Percentiles rank a stretch among this genome's conserved stretches.
These are phyloP conservation scores for Tarsius wallacei DNA, from an alignment of 2,797 vertebrate genomes.

Conservation along the genomic window DNA sequence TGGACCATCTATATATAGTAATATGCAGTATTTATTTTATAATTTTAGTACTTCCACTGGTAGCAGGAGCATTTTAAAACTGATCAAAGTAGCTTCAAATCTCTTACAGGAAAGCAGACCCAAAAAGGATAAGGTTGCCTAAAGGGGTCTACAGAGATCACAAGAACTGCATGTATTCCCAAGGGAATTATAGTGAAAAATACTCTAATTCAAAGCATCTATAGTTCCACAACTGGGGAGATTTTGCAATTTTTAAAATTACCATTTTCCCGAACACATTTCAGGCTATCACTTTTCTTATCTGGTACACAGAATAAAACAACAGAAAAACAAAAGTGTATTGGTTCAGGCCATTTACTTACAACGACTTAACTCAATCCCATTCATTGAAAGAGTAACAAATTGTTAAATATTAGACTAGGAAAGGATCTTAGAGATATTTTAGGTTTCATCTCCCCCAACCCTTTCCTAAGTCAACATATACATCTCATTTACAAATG, in stretches of 20 bases:
- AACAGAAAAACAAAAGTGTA: not conserved
- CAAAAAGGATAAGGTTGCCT: not conserved
- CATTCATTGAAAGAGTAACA: not conserved
- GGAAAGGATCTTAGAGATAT: not conserved
- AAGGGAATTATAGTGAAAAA: not conserved
- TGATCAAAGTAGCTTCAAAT: not conserved
- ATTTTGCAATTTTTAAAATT: not conserved
- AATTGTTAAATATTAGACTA: not conserved
- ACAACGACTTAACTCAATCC: not conserved
- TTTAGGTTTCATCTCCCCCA: accelerated
- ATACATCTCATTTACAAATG: accelerated
- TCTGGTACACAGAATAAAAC: not conserved
- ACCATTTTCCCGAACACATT: not conserved
- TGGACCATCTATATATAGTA: not conserved
- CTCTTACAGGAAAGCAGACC: not conserved
- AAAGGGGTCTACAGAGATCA: not conserved
- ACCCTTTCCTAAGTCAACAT: accelerated
- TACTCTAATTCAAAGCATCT: not conserved
- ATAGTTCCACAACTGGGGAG: not conserved
- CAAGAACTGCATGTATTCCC: not conserved
- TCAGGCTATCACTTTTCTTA: too few relatives aligned
- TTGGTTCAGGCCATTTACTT: not conserved
- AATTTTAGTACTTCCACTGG: not conserved
- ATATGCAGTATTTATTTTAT: not conserved
- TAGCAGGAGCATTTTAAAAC: not conserved